These are phyloP conservation scores for Pollicipes pollicipes DNA, from an alignment of 1,140 invertebrate genomes.

Conservation along the genomic window DNA sequence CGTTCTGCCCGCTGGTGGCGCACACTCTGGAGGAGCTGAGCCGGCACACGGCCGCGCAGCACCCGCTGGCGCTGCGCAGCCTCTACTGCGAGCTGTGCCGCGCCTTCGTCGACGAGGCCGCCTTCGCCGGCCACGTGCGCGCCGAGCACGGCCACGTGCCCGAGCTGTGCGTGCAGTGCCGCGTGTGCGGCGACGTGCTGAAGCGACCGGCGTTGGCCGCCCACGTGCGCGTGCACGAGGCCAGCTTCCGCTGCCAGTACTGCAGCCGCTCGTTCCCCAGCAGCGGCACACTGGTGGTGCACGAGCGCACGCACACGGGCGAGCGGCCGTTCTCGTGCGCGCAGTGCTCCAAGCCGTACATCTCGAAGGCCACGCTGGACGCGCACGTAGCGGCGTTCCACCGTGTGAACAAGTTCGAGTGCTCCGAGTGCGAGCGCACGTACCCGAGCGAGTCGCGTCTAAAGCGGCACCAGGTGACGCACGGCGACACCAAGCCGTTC, in stretches of 20 bases:
- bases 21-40: not conserved
- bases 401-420: constrained; percentile 8
- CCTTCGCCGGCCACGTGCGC: not conserved
- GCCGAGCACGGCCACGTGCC: not conserved
- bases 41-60: not conserved
- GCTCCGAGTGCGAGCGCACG: constrained; percentile 15
- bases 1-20: not conserved
- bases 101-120: not conserved
- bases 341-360: constrained; percentile 13
- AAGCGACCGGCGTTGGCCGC: not conserved
- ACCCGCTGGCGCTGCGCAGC: not conserved
- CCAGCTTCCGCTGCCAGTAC: constrained; percentile 9
- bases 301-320: constrained; percentile 30
- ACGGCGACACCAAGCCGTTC: constrained; percentile 72
- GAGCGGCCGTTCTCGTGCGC: constrained; percentile 20
- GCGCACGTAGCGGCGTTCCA: not conserved
- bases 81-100: not conserved
- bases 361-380: not conserved
- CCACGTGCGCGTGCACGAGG: not conserved
- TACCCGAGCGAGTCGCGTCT: constrained; percentile 18
- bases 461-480: constrained; percentile 26
- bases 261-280: constrained; percentile 33
- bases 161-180: not conserved
- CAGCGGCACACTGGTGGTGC: constrained; percentile 28
- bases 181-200: not conserved